Percentiles rank a stretch among this genome's conserved stretches.
phyloP scores from a whole-genome alignment of 2,113 vertebrate genomes.

The Dipodomys spectabilis region DNA sequence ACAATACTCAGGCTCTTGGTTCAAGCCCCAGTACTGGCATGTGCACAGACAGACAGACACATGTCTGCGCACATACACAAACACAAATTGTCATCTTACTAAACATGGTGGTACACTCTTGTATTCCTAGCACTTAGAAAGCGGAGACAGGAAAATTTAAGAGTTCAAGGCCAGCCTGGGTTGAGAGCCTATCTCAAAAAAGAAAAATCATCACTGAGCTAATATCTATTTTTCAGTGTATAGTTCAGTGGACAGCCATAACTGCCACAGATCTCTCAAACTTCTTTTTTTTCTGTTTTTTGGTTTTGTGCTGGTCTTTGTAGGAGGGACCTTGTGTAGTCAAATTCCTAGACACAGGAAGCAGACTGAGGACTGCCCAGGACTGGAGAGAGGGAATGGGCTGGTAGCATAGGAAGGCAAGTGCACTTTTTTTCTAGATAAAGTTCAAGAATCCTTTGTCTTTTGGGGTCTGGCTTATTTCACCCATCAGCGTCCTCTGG shows the following conservation, averaged over 20 bases:
- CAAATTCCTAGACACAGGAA: too few species aligned
- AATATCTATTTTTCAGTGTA: not conserved
- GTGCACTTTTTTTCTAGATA: too few species aligned
- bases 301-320: too few species aligned
- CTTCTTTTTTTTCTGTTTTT: not conserved
- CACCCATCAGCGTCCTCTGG: not conserved
- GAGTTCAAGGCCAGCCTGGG: not conserved
- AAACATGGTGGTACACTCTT: not conserved
- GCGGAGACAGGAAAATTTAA: not conserved
- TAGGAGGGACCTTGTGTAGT: too few species aligned
- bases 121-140: not conserved
- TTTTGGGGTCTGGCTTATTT: not conserved
- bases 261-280: fast-evolving
- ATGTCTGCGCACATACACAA: too few species aligned
- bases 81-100: not conserved
- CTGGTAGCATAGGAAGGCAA: too few species aligned
- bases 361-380: too few species aligned
- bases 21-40: too few species aligned
- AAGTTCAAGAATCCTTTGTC: not conserved
- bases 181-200: not conserved
- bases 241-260: fast-evolving
- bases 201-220: not conserved
- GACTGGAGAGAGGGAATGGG: not conserved
- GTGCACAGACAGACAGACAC: too few species aligned
- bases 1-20: too few species aligned